Evolutionary conservation across 2,888 invertebrate genomes (phyloP).

Genomic region (Scaptomyza tumidula): DNA sequence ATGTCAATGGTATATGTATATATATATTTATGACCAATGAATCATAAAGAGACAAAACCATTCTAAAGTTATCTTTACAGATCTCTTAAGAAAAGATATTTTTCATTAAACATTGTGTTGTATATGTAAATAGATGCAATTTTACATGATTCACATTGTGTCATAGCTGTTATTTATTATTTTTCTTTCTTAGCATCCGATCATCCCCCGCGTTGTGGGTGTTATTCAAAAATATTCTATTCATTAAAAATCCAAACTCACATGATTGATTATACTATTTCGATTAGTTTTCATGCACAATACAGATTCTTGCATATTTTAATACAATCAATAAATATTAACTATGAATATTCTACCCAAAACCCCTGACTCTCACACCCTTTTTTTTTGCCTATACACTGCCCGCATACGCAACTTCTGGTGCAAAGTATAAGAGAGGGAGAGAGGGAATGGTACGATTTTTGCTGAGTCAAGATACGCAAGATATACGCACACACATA

Average conservation of each 20-base stretch:
- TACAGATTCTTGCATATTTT: conserved; percentile 41
- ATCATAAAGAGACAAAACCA: conserved; percentile 1
- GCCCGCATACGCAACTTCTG: conserved; percentile 62
- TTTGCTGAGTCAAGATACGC: conserved; percentile 69
- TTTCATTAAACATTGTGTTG: conserved; percentile 1
- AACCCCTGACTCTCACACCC: not conserved
- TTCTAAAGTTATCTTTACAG: not conserved
- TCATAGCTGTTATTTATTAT: not conserved
- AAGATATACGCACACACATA: conserved; percentile 8
- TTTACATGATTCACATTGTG: not conserved
- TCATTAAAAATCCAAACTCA: conserved; percentile 3
- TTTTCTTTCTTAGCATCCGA: not conserved
- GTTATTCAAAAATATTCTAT: conserved; percentile 1
- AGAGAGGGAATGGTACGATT: conserved; percentile 25
- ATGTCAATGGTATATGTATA: conserved; percentile 15
- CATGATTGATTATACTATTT: conserved; percentile 68
- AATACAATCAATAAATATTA: conserved; percentile 50
- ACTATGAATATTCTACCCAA: conserved; percentile 13
- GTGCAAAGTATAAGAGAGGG: not conserved
- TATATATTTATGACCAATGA: conserved; percentile 11
- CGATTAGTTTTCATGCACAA: conserved; percentile 54
- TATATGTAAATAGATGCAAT: too few relatives aligned
- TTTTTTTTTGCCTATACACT: conserved; percentile 13
- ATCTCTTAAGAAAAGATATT: not conserved
- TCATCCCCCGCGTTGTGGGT: not conserved